Percentiles rank a stretch among this genome's conserved stretches.
phyloP scores from a whole-genome alignment of 2,888 invertebrate genomes.

The Penaeus monodon region DNA sequence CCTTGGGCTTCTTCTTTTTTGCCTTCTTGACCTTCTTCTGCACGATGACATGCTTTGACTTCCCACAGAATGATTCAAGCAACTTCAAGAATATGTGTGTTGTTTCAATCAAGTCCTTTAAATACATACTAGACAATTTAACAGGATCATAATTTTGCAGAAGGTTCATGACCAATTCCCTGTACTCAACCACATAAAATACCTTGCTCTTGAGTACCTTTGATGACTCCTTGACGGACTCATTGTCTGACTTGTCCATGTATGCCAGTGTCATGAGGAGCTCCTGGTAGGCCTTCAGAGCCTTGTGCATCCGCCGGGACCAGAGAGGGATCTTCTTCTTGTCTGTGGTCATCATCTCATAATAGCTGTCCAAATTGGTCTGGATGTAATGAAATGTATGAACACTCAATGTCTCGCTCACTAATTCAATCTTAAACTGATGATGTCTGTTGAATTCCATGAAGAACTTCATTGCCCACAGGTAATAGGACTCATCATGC shows the following conservation, averaged over 20 bases:
- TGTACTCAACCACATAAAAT: constrained; percentile 93
- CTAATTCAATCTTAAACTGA: constrained; percentile 79
- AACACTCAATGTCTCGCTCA: constrained; percentile 91
- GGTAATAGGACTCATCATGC: constrained; percentile 92
- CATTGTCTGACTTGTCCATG: constrained; percentile 84
- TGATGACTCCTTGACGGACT: constrained; percentile 81
- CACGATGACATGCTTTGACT: constrained; percentile 76
- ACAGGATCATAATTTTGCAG: constrained; percentile 86
- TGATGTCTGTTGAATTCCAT: constrained; percentile 96
- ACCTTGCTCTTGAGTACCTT: constrained; percentile 90
- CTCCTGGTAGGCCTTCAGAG: constrained; percentile 84
- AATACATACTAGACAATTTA: constrained; percentile 87
- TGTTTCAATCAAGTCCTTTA: constrained; percentile 89
- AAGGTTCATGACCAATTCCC: constrained; percentile 87
- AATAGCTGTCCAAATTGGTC: constrained; percentile 87
- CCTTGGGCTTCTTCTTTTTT: constrained; percentile 72
- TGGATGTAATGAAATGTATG: constrained; percentile 94
- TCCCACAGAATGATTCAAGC: constrained; percentile 78
- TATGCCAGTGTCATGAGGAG: constrained; percentile 84
- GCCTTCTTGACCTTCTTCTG: constrained; percentile 71
- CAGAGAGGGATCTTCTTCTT: constrained; percentile 86
- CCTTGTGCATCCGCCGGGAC: constrained; percentile 87
- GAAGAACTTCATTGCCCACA: constrained; percentile 95
- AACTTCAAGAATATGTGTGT: constrained; percentile 92
- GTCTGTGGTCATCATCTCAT: constrained; percentile 86